Evolutionary conservation across 1,140 invertebrate genomes (phyloP).

Genomic region (Arion vulgaris): DNA sequence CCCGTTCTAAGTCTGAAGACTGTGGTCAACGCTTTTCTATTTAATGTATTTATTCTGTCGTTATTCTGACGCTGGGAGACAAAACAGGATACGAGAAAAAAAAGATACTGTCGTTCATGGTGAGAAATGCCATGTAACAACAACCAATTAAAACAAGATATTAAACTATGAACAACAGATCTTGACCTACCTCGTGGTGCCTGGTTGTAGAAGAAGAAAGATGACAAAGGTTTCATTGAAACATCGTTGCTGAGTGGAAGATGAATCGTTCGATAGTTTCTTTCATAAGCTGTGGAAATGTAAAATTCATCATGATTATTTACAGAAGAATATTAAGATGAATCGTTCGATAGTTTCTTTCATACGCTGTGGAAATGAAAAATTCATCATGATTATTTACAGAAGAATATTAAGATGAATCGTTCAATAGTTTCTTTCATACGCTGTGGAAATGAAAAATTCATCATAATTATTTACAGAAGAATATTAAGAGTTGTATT

Average conservation of each 20-base stretch:
- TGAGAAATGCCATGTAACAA: too few species aligned
- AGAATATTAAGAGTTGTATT: too few species aligned
- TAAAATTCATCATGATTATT: background rate
- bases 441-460: background rate
- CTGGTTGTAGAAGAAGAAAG: conserved; percentile 32
- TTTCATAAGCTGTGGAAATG: conserved; percentile 7
- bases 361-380: background rate
- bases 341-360: conserved; percentile 30
- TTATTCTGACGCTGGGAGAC: too few species aligned
- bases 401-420: conserved; percentile 17
- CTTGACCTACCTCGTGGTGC: conserved; percentile 20
- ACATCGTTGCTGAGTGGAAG: conserved; percentile 16
- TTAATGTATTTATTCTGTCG: too few species aligned
- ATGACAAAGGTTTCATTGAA: background rate
- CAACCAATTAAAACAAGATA: too few species aligned
- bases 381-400: background rate
- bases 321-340: background rate
- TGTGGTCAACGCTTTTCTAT: too few species aligned
- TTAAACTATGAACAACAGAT: too few species aligned
- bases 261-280: conserved; percentile 31
- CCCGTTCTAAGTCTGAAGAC: too few species aligned
- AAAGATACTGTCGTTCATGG: too few species aligned
- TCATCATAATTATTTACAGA: background rate
- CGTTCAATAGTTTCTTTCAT: conserved; percentile 23
- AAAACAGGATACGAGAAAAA: too few species aligned